Percentiles rank a stretch among this genome's conserved stretches.
Evolutionary conservation across 37 sponge, comb jelly and placozoan species (phyloP).

Genomic region (Hexactinellida sp.): DNA sequence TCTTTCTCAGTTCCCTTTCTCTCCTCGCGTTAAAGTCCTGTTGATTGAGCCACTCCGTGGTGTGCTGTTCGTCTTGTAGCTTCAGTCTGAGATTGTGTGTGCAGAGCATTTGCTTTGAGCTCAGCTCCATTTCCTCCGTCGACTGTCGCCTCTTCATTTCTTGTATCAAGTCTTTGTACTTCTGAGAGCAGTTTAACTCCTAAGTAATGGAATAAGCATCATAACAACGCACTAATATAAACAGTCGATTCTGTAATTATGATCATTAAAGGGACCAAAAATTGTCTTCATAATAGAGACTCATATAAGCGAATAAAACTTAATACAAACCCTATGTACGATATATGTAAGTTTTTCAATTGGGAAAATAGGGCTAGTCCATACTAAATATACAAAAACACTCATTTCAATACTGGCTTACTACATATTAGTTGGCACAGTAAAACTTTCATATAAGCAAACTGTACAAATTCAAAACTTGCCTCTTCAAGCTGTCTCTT

Average conservation of each 20-base stretch:
- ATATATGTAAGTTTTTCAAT: no score
- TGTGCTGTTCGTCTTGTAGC: constrained; percentile 75
- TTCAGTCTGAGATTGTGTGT: constrained; percentile 73
- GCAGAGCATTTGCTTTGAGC: constrained; percentile 65
- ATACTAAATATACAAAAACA: no score
- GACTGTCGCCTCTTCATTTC: constrained; percentile 64
- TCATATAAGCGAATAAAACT: neutral
- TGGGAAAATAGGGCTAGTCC: no score
- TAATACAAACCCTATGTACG: no score
- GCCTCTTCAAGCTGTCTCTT: constrained; percentile 69
- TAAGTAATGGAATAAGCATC: constrained; percentile 1
- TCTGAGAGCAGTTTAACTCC: constrained; percentile 81
- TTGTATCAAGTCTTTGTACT: constrained; percentile 76
- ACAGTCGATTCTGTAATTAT: no score
- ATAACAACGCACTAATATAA: neutral
- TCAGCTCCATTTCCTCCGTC: constrained; percentile 51
- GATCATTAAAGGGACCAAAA: no score
- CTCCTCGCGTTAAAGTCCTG: constrained; percentile 77
- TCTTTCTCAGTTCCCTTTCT: constrained; percentile 85
- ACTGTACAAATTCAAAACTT: neutral
- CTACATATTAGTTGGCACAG: no score
- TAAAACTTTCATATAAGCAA: neutral
- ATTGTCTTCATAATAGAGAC: neutral
- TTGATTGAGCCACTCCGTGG: constrained; percentile 89
- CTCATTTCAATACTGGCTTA: no score